These are phyloP conservation scores for Auanema freiburgensis DNA, from an alignment of 2,888 invertebrate species.

Conservation along the genomic window DNA sequence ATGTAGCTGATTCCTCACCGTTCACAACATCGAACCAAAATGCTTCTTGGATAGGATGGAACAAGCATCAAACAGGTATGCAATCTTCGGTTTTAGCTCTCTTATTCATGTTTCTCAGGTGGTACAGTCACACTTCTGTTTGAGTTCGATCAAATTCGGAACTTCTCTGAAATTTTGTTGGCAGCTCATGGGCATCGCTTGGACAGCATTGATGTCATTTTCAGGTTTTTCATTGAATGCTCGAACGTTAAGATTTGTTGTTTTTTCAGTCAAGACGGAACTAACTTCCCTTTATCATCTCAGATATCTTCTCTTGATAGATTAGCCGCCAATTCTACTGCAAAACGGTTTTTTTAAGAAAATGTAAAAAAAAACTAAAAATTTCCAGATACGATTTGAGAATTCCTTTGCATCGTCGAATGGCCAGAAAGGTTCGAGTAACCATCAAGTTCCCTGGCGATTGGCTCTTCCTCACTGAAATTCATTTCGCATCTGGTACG, in stretches of 20 bases:
- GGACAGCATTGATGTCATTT: slow-evolving; percentile 73
- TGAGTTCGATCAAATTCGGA: slow-evolving; percentile 84
- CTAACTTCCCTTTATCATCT: slow-evolving; percentile 37
- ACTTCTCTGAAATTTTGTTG: slow-evolving; percentile 81
- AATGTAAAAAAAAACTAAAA: background rate
- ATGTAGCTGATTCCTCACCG: slow-evolving; percentile 40
- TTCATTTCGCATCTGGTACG: slow-evolving; percentile 83
- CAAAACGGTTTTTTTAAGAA: slow-evolving; percentile 23
- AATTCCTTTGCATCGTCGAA: slow-evolving; percentile 42
- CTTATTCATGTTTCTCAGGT: slow-evolving; percentile 20
- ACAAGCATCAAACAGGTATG: slow-evolving; percentile 75
- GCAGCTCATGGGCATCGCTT: slow-evolving; percentile 84
- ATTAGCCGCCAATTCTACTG: slow-evolving; percentile 29
- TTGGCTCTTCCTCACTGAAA: slow-evolving; percentile 88
- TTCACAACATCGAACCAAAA: slow-evolving; percentile 34
- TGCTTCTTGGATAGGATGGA: slow-evolving; percentile 82
- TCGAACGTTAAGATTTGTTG: background rate
- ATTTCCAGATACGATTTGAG: slow-evolving; percentile 39
- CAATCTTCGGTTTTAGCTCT: background rate
- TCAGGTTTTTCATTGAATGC: slow-evolving; percentile 17
- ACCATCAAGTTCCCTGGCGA: slow-evolving; percentile 74
- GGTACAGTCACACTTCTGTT: slow-evolving; percentile 75
- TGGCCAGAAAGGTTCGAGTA: slow-evolving; percentile 45
- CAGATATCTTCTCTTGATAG: slow-evolving; percentile 41
- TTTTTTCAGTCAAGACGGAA: slow-evolving; percentile 44